phyloP scores from a whole-genome alignment of 2,113 vertebrate genomes.

The Harpagus bidentatus region DNA sequence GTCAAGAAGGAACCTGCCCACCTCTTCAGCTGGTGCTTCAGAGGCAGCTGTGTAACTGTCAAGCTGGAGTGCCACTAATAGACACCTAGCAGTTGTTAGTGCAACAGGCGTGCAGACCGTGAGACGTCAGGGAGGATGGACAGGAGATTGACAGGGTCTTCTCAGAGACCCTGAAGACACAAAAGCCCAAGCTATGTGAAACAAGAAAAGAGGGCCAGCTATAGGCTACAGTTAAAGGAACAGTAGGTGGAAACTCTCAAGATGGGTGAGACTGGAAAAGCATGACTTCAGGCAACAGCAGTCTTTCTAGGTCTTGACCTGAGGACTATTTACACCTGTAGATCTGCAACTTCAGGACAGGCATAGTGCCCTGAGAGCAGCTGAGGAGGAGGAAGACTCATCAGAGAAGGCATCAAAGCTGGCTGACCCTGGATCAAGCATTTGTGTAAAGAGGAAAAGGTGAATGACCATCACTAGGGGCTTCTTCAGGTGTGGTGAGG shows the following conservation, averaged over 20 bases:
- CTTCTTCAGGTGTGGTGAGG: too few relatives aligned
- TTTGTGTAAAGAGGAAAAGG: not conserved
- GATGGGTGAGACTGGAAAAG: rapidly evolving
- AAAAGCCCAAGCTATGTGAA: not conserved
- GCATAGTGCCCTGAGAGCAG: not conserved
- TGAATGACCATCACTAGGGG: not conserved
- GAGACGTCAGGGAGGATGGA: not conserved
- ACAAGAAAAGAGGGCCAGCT: not conserved
- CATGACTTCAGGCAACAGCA: not conserved
- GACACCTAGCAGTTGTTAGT: not conserved
- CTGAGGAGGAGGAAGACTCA: not conserved
- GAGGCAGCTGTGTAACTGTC: not conserved
- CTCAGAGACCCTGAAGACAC: not conserved
- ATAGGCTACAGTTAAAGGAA: not conserved
- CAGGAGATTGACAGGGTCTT: not conserved
- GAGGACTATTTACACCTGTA: not conserved
- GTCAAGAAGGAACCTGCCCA: not conserved
- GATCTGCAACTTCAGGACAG: not conserved
- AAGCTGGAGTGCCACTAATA: not conserved
- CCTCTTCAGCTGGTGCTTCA: not conserved
- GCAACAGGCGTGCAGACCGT: not conserved
- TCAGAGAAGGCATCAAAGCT: not conserved
- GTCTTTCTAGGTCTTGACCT: not conserved
- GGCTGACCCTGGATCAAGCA: not conserved
- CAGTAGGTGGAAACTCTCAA: not conserved